Percentiles rank a stretch among this genome's conserved stretches.
These are phyloP conservation scores for Gryllus bimaculatus DNA, from an alignment of 1,140 invertebrate genomes.

Conservation along the genomic window DNA sequence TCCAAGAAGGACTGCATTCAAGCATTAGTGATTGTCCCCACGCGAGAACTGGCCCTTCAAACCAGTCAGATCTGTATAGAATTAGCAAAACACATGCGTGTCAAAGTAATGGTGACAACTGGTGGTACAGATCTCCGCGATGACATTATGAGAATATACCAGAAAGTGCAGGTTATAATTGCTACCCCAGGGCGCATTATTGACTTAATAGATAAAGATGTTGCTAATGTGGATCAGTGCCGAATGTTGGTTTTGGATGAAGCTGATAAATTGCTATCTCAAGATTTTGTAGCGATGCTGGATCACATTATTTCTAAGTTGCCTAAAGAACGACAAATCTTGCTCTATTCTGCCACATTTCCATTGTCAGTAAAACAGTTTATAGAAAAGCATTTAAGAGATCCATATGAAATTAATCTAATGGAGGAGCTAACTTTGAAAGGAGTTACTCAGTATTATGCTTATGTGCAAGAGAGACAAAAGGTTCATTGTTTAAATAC, in stretches of 20 bases:
- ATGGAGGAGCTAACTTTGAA: conserved; percentile 99
- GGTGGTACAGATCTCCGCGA: conserved; percentile 96
- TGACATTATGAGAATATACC: conserved; percentile 99
- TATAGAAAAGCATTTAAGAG: conserved; percentile 92
- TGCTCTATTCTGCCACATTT: conserved; percentile 98
- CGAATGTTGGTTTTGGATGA: conserved; percentile 96
- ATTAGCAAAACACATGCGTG: conserved; percentile 88
- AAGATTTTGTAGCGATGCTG: conserved; percentile 98
- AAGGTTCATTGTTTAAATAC: conserved; percentile 99
- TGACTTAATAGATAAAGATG: conserved; percentile 98
- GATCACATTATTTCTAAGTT: conserved; percentile 92
- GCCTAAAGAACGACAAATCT: conserved; percentile 91
- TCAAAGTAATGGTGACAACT: conserved; percentile 98
- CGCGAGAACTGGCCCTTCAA: conserved; percentile 96
- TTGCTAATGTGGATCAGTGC: conserved; percentile 93
- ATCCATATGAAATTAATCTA: conserved; percentile 98
- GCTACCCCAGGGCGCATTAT: conserved; percentile 98
- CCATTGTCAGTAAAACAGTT: conserved; percentile 98
- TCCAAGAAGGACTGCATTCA: conserved; percentile 83
- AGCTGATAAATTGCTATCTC: conserved; percentile 96
- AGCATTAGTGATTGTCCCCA: conserved; percentile 97
- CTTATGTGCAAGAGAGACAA: conserved; percentile 99
- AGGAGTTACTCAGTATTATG: conserved; percentile 99
- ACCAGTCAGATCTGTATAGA: conserved; percentile 99
- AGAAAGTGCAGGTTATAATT: conserved; percentile 98